Conservation (phyloP, 2,888 invertebrate species). For the Napeogenes sylphis region DNA sequence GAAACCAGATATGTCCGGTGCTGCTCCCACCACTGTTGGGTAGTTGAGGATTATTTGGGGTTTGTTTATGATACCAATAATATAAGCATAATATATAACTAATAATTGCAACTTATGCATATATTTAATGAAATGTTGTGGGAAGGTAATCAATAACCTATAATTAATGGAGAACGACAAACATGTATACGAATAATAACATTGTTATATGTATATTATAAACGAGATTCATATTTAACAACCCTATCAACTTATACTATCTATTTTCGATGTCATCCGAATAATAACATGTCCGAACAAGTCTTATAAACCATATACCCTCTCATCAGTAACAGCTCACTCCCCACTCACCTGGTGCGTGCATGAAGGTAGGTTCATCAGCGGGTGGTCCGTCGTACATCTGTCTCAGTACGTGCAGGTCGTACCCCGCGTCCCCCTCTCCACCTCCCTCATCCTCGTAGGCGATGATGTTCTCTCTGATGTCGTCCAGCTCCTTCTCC, state of each 20-base stretch:
- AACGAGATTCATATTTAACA: too few relatives aligned
- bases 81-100: neutral
- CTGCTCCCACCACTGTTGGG: slow-evolving; percentile 60
- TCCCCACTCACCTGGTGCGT: slow-evolving; percentile 63
- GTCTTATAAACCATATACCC: neutral
- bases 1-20: slow-evolving; percentile 91
- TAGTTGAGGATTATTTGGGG: too few relatives aligned
- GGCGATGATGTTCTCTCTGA: slow-evolving; percentile 97
- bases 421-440: slow-evolving; percentile 96
- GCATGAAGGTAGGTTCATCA: slow-evolving; percentile 69
- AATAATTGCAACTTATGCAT: neutral
- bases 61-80: slow-evolving; percentile 5
- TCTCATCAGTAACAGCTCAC: neutral
- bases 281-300: too few relatives aligned
- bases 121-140: too few relatives aligned
- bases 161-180: too few relatives aligned
- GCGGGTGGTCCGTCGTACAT: slow-evolving; percentile 80
- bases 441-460: slow-evolving; percentile 99
- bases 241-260: too few relatives aligned
- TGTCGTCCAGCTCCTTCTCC: slow-evolving; percentile 95
- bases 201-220: too few relatives aligned
- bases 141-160: too few relatives aligned
- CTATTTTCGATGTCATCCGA: too few relatives aligned
- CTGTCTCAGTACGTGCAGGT: slow-evolving; percentile 86
- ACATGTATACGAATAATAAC: too few relatives aligned